phyloP scores from a whole-genome alignment of 2,888 invertebrate genomes.

The Drosophila tripunctata region DNA sequence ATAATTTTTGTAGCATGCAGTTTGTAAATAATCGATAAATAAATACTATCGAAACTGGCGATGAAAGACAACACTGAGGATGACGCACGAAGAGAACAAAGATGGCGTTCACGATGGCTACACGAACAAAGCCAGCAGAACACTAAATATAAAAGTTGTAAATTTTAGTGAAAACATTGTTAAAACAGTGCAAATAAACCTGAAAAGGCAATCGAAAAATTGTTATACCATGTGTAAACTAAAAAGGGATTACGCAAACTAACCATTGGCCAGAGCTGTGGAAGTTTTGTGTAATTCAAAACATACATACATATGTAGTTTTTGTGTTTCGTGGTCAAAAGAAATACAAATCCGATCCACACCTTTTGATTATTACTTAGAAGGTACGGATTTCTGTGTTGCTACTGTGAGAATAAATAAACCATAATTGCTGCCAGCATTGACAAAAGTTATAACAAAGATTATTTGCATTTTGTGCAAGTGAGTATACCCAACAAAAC shows the following conservation, averaged over 20 bases:
- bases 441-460: slow-evolving; percentile 8
- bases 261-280: slow-evolving; percentile 37
- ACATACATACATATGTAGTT: slow-evolving; percentile 47
- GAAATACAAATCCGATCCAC: slow-evolving; percentile 53
- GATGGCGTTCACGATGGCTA: slow-evolving; percentile 62
- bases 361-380: slow-evolving; percentile 36
- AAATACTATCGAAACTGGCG: slow-evolving; percentile 37
- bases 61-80: slow-evolving; percentile 42
- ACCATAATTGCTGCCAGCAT: slow-evolving; percentile 8
- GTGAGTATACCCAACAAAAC: slow-evolving; percentile 39
- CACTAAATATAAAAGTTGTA: slow-evolving; percentile 51
- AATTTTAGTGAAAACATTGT: slow-evolving; percentile 38
- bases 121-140: slow-evolving; percentile 62
- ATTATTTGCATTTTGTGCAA: slow-evolving; percentile 31
- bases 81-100: slow-evolving; percentile 69
- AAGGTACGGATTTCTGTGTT: slow-evolving; percentile 23
- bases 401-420: slow-evolving; percentile 19
- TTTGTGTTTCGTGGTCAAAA: slow-evolving; percentile 59
- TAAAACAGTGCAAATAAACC: slow-evolving; percentile 30
- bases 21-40: slow-evolving; percentile 20
- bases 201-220: slow-evolving; percentile 18
- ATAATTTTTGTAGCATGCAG: background rate
- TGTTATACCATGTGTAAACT: slow-evolving; percentile 46
- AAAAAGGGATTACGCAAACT: slow-evolving; percentile 44
- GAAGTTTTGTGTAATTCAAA: slow-evolving; percentile 51